phyloP scores from a whole-genome alignment of 2,797 vertebrate genomes.

The Ptychobarbus kaznakovi region DNA sequence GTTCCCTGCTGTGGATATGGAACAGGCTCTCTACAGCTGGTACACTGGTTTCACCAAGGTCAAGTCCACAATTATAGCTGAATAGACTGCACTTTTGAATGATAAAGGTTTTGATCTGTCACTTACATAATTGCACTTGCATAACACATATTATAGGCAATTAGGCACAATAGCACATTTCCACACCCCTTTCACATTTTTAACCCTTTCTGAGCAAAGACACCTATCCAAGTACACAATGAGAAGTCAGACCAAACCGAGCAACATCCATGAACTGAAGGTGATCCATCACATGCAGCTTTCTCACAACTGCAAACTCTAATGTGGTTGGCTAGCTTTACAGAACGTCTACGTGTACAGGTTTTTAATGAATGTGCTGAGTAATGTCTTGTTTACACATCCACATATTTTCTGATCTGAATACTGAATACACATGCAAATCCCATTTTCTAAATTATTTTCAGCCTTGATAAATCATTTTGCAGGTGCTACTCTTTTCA shows the following conservation, averaged over 20 bases:
- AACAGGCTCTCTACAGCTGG: neutral
- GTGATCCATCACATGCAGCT: neutral
- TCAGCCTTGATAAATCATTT: neutral
- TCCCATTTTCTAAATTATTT: neutral
- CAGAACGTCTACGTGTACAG: neutral
- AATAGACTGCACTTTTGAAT: neutral
- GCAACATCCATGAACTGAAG: neutral
- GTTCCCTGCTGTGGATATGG: neutral
- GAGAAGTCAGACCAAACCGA: neutral
- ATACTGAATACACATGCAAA: neutral
- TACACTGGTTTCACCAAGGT: neutral
- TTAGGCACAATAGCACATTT: conserved; percentile 1
- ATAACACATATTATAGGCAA: conserved; percentile 1
- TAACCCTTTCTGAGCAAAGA: conserved; percentile 5
- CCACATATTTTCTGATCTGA: neutral
- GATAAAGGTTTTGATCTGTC: conserved; percentile 18
- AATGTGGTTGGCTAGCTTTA: neutral
- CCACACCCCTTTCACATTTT: neutral
- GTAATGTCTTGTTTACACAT: neutral
- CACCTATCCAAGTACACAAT: neutral
- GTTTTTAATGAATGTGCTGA: neutral
- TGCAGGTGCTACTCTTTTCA: neutral
- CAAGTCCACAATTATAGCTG: conserved; percentile 20
- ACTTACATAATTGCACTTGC: conserved; percentile 12
- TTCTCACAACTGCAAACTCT: neutral